phyloP scores from a whole-genome alignment of 2,113 vertebrate species.

The Gobio gobio region DNA sequence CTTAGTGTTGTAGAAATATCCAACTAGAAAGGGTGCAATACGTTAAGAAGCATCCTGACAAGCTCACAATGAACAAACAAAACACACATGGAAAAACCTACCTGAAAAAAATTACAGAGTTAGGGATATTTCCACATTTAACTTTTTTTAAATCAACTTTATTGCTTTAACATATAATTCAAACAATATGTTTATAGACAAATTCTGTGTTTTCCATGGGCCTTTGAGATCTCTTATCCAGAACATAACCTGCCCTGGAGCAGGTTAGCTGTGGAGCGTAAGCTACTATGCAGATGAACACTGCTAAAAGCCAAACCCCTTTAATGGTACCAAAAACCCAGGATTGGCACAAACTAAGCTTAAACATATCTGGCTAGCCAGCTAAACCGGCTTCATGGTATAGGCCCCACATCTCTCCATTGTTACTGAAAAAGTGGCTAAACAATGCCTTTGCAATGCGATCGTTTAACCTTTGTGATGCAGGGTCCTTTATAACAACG shows the following conservation, averaged over 20 bases:
- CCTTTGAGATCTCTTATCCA: too few relatives aligned
- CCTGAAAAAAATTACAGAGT: background rate
- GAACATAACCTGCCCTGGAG: too few relatives aligned
- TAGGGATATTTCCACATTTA: background rate
- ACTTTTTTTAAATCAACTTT: too few relatives aligned
- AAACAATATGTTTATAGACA: background rate
- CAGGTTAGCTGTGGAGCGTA: too few relatives aligned
- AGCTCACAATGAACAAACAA: background rate
- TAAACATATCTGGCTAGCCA: too few relatives aligned
- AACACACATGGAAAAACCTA: background rate
- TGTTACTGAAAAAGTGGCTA: background rate
- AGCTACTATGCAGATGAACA: too few relatives aligned
- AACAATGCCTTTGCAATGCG: too few relatives aligned
- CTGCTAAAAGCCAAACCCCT: too few relatives aligned
- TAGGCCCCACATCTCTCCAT: background rate
- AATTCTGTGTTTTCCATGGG: background rate
- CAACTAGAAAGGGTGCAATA: background rate
- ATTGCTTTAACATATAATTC: background rate
- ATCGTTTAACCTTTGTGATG: too few relatives aligned
- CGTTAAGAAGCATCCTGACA: background rate
- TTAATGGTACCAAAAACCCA: too few relatives aligned
- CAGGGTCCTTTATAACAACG: background rate
- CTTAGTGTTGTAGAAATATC: background rate
- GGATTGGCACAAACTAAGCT: too few relatives aligned
- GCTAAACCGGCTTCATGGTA: too few relatives aligned